These are phyloP conservation scores for Cladorhizidae sp. DNA, from an alignment of 37 sponge, comb jelly and placozoan species.

Conservation along the genomic window DNA sequence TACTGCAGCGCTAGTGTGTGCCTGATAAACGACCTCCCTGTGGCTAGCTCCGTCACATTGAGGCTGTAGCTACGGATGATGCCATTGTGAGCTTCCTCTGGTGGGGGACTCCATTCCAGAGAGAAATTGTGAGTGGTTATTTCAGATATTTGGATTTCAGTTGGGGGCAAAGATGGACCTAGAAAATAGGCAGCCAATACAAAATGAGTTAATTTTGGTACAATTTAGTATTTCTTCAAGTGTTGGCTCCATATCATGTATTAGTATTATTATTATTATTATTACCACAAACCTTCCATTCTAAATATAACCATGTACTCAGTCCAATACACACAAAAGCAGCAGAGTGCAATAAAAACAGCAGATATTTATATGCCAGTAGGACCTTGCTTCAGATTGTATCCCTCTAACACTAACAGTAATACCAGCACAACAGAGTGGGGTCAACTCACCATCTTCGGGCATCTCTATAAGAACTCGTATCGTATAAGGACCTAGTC, in stretches of 20 bases:
- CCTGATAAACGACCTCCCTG: background rate
- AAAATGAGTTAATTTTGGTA: background rate
- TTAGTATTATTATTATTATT: too few relatives aligned
- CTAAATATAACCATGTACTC: too few relatives aligned
- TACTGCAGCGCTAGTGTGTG: background rate
- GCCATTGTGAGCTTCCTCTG: slow-evolving; percentile 25
- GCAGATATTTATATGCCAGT: too few relatives aligned
- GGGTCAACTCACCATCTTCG: background rate
- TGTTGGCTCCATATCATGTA: background rate
- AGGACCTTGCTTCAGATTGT: too few relatives aligned
- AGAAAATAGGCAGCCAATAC: background rate
- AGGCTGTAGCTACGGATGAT: slow-evolving; percentile 24
- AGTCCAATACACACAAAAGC: too few relatives aligned
- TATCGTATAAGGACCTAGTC: slow-evolving; percentile 18
- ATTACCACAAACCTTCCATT: too few relatives aligned
- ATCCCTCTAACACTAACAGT: too few relatives aligned
- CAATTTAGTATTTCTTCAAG: background rate
- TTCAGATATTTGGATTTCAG: background rate
- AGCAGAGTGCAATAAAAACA: too few relatives aligned
- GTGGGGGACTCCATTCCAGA: slow-evolving; percentile 17
- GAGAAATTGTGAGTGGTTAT: background rate
- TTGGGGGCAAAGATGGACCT: slow-evolving; percentile 30
- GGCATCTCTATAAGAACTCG: background rate
- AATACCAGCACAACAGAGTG: too few relatives aligned
- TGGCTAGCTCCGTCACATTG: slow-evolving; percentile 1